Evolutionary conservation across 2,113 vertebrate genomes (phyloP).

Genomic region (Hippolais icterina): DNA sequence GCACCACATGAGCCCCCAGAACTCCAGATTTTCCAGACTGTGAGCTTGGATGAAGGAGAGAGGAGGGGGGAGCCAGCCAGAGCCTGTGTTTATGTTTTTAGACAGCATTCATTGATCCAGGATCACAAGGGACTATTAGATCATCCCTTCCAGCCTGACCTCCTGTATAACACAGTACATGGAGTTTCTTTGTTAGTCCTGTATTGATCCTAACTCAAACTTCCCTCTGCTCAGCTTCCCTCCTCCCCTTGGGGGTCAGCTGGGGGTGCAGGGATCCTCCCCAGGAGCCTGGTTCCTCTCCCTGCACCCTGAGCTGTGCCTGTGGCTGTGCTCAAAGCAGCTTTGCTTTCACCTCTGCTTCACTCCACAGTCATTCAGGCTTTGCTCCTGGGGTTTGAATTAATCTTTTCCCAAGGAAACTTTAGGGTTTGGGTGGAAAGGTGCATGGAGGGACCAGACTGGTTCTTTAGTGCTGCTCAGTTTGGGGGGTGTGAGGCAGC

Average conservation of each 20-base stretch:
- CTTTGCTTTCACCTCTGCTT: neutral
- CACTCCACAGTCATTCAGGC: neutral
- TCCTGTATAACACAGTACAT: neutral
- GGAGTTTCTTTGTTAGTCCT: constrained; percentile 46
- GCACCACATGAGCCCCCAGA: neutral
- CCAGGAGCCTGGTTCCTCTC: neutral
- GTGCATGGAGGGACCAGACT: neutral
- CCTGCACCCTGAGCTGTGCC: neutral
- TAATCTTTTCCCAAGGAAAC: neutral
- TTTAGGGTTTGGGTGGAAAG: neutral
- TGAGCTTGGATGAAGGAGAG: neutral
- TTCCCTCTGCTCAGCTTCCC: neutral
- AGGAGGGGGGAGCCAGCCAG: neutral
- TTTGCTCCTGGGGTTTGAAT: neutral
- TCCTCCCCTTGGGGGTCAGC: neutral
- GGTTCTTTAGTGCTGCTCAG: neutral
- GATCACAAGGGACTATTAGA: constrained; percentile 58
- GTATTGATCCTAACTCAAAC: constrained; percentile 32
- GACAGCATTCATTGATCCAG: constrained; percentile 54
- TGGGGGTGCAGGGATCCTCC: neutral
- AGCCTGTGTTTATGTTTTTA: constrained; percentile 50
- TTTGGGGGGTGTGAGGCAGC: neutral
- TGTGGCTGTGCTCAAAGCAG: neutral
- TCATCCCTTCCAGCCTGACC: constrained; percentile 43
- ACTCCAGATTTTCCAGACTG: neutral